Base-by-base conservation (phyloP, 2,888 invertebrate genomes). In the Synanthedon myopaeformis region DNA sequence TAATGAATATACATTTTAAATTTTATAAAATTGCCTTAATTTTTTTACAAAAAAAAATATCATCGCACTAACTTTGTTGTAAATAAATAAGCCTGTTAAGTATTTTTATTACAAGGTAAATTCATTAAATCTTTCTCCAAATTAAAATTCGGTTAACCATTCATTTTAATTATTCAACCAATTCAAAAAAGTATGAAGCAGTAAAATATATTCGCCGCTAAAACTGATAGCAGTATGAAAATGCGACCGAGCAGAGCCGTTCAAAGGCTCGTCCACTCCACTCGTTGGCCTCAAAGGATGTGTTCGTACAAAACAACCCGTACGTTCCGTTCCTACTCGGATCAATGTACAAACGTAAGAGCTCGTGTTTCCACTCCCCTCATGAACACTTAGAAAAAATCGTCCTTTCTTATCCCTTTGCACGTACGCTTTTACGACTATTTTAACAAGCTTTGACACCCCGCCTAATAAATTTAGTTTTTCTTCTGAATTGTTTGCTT, bases 161-260 rank as follows among this genome's bases (percentile, higher is more conserved):
- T 35, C 10, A 35, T 3, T 35, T 35, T 8, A 35, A 35, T 35
- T 35, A 35, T 35, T 35, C 35, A 35, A 35, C 2, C 6, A 35
- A 35, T 10, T 35, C 10, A 35, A 10, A 35, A 35, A 35, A 28
- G 8, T 28, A 28, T 28, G 8, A 28, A 10, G 10, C 35, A 35
- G 35, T 35, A 35, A 76, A 80, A 73, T 77, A 70, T 78, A 78
- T 82, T 81, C 76, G 77, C 65, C 61, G 69, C 69, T 74, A 64
- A 74, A 79, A 84, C 83, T 82, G 78, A 83, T 82, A 79, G 64
- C 62, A 68, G 72, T 83, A 83, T 82, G 78, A 80, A 80, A 83
- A 81, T 79, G 81, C 77, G 76, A 65, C 69, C 67, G 66, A 61
- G 72, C 63, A 62, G 12, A 11, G 35, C 61, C 64, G 66, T 69